These are phyloP conservation scores for Cardinalis cardinalis DNA, from an alignment of 2,113 vertebrate genomes.

Conservation along the genomic window DNA sequence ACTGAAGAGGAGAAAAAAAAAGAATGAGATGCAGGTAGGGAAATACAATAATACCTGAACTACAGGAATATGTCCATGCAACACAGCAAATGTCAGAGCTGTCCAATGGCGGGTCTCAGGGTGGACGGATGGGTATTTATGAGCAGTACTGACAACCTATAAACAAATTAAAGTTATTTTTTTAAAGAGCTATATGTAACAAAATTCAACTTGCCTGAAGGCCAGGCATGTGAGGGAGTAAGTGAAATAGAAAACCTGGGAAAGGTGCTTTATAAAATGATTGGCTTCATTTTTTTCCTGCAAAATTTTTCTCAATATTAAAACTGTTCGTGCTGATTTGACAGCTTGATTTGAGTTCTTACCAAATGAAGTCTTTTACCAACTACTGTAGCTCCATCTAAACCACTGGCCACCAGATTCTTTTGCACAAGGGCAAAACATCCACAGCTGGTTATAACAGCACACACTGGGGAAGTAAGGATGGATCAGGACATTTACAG, in stretches of 20 bases:
- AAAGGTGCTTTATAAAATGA: conserved; percentile 4
- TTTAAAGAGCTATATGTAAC: conserved; percentile 55
- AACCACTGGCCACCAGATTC: conserved; percentile 61
- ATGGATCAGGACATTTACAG: not conserved
- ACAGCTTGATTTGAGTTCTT: conserved; percentile 42
- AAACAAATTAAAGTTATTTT: conserved; percentile 81
- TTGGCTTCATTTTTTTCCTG: not conserved
- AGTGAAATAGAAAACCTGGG: conserved; percentile 6
- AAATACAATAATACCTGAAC: conserved; percentile 89
- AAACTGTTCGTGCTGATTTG: conserved; percentile 18
- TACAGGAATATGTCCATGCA: conserved; percentile 98
- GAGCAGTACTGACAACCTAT: conserved; percentile 98
- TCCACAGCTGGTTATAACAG: conserved; percentile 43
- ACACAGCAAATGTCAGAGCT: conserved; percentile 97
- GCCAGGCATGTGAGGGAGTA: conserved; percentile 22
- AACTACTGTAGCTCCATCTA: conserved; percentile 67
- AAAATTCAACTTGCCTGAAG: conserved; percentile 57
- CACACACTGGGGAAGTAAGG: conserved; percentile 24
- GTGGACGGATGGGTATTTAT: conserved; percentile 98
- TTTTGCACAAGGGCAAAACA: conserved; percentile 59
- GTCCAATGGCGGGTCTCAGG: conserved; percentile 98
- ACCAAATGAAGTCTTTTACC: conserved; percentile 67
- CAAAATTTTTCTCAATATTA: conserved; percentile 8
- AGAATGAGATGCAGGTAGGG: conserved; percentile 71
- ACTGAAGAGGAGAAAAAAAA: conserved; percentile 54